phyloP scores from a whole-genome alignment of 2,797 vertebrate genomes.

The Pelobates cultripes region DNA sequence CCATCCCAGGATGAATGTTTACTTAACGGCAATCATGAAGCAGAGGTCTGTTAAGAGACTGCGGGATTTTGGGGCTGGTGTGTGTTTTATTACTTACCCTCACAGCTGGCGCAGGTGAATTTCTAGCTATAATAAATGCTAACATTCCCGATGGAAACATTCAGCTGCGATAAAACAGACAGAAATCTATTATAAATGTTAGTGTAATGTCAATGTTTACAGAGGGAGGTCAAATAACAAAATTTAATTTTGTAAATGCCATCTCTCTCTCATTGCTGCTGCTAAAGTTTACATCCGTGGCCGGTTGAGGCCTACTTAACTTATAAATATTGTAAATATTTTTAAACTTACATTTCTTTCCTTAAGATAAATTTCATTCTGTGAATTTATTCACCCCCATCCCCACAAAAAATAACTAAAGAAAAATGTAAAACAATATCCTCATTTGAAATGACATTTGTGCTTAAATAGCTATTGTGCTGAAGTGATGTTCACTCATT shows the following conservation, averaged over 20 bases:
- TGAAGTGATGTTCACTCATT: conserved; percentile 22
- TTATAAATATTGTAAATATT: conserved; percentile 60
- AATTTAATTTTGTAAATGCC: conserved; percentile 75
- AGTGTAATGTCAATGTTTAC: conserved; percentile 78
- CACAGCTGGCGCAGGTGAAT: conserved; percentile 74
- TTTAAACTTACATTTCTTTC: conserved; percentile 45
- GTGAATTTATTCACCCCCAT: not conserved
- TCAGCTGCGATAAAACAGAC: conserved; percentile 70
- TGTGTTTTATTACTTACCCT: conserved; percentile 58
- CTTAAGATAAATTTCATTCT: conserved; percentile 14
- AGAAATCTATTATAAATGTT: conserved; percentile 76
- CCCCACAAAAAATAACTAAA: not conserved
- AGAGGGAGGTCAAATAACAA: conserved; percentile 75
- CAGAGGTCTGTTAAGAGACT: conserved; percentile 63
- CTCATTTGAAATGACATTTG: conserved; percentile 18
- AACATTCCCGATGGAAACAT: conserved; percentile 71
- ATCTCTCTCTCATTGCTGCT: conserved; percentile 58
- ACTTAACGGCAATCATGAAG: conserved; percentile 51
- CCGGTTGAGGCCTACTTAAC: conserved; percentile 56
- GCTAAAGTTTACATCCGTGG: conserved; percentile 64
- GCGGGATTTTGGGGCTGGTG: conserved; percentile 59
- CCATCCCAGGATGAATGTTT: conserved; percentile 57
- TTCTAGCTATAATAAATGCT: conserved; percentile 69
- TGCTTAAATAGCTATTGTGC: conserved; percentile 20
- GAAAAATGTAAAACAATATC: conserved; percentile 21